These are phyloP conservation scores for Pachyseris speciosa DNA, from an alignment of 64 coral and sea anemone species.

Conservation along the genomic window DNA sequence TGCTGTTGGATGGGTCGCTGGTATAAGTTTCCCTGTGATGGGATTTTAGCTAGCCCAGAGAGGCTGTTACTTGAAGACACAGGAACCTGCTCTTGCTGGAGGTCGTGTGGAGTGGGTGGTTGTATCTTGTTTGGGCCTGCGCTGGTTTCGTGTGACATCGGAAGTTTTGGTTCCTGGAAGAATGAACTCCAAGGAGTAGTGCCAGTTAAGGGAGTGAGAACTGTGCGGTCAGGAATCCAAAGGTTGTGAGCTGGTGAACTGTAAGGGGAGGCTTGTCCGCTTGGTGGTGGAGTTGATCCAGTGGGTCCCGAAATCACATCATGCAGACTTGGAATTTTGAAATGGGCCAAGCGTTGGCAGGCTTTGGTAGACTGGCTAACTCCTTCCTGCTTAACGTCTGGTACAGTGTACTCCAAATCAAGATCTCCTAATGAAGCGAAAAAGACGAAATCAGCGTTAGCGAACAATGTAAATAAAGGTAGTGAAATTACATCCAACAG, in stretches of 20 bases:
- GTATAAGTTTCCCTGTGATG: constrained; percentile 63
- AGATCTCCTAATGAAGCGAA: constrained; percentile 87
- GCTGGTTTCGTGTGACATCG: constrained; percentile 71
- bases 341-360: constrained; percentile 89
- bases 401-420: constrained; percentile 89
- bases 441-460: constrained; percentile 59
- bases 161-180: constrained; percentile 72
- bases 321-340: constrained; percentile 91
- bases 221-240: constrained; percentile 98
- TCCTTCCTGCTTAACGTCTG: constrained; percentile 94
- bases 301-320: constrained; percentile 89
- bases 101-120: constrained; percentile 42
- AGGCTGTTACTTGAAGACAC: constrained; percentile 42
- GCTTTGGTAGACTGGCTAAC: constrained; percentile 60
- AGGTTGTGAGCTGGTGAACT: constrained; percentile 95
- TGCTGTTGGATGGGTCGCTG: constrained; percentile 77
- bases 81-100: constrained; percentile 52
- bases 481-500: neutral
- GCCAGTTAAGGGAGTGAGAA: constrained; percentile 88
- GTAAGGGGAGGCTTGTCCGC: constrained; percentile 90
- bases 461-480: constrained; percentile 11
- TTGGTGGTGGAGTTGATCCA: constrained; percentile 87
- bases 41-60: constrained; percentile 35
- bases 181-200: constrained; percentile 70
- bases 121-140: constrained; percentile 44